Evolutionary conservation across 2,113 vertebrate species (phyloP), one percentile per base, ranked within the genome.

Genomic region (Gorsachius goisagi): DNA sequence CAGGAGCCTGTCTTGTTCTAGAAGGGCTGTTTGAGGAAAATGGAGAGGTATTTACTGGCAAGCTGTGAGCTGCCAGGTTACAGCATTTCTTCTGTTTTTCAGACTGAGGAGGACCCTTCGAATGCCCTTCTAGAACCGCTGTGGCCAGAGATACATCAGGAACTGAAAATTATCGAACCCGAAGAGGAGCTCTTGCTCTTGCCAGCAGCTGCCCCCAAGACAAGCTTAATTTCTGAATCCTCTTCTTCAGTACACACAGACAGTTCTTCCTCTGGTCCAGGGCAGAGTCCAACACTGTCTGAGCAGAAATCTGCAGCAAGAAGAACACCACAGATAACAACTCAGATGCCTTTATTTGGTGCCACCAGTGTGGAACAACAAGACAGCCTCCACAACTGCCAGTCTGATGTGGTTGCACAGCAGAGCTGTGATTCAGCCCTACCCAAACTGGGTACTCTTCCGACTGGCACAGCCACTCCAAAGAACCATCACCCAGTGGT

Each of bases 81-180:
- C 67, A 81, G 20, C 19, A 30, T 62, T 95, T 89, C 44, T 90
- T 67, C 19, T 98, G 45, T 96, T 95, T 98, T 98, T 88, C 97
- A 99, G 99, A 97, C 94, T 68, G 97, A 97, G 78, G 96, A 96
- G 80, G 93, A 97, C 37, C 39, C 97, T 9, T 28, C 73, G 1
- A 94, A 94, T 12, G 63, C 77, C 32, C 58, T 97, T 63, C 91
- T 98, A 69, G 97, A 98, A 62, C 96, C 98, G 0, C 73, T 97
- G 44, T 99, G 99, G 98, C 95, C 98, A 19, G 98, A 99, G 72
- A 97, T 98, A 93, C 98, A 99, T 85, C 98, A 98, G 59, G 98
- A 99, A 88, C 97, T 99, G 88, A 99, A 98, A 97, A 99, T 99
- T 78, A 98, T 98, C 3, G 99, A 99, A 93, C 97, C 99, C 56